Evolutionary conservation across 2,888 invertebrate species (phyloP).

Genomic region (Macaria notata): DNA sequence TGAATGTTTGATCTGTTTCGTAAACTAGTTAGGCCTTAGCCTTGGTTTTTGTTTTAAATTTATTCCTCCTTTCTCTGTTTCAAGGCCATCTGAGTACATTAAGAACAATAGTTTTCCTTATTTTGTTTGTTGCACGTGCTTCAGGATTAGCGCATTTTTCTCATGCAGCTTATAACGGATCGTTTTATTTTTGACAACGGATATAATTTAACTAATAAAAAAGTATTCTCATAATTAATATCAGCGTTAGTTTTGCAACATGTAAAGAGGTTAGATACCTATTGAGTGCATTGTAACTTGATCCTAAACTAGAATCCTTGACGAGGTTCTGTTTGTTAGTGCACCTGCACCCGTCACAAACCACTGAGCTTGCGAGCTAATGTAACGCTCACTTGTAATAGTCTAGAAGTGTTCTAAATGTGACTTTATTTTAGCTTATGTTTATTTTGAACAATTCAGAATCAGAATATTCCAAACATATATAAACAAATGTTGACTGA

Average conservation of each 20-base stretch:
- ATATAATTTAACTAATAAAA: too few relatives aligned
- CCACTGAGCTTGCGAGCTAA: background rate
- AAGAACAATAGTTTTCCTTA: constrained; percentile 6
- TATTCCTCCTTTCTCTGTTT: constrained; percentile 14
- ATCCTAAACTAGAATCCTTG: constrained; percentile 6
- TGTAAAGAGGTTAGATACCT: too few relatives aligned
- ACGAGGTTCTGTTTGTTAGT: background rate
- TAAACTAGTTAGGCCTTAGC: constrained; percentile 2
- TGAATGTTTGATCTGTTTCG: background rate
- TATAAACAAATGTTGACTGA: too few relatives aligned
- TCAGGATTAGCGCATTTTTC: too few relatives aligned
- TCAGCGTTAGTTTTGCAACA: too few relatives aligned
- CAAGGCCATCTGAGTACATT: constrained; percentile 6
- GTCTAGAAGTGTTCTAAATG: too few relatives aligned
- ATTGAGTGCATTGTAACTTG: constrained; percentile 1
- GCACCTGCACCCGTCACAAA: background rate
- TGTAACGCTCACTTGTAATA: background rate
- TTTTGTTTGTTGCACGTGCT: background rate
- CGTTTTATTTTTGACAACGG: too few relatives aligned
- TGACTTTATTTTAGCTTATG: too few relatives aligned
- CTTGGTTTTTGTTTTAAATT: constrained; percentile 17
- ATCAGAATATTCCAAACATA: too few relatives aligned
- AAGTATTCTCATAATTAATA: too few relatives aligned
- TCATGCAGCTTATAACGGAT: too few relatives aligned
- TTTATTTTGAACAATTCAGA: too few relatives aligned